Evolutionary conservation across 1,140 invertebrate genomes (phyloP).

Genomic region (Helicoverpa zea): DNA sequence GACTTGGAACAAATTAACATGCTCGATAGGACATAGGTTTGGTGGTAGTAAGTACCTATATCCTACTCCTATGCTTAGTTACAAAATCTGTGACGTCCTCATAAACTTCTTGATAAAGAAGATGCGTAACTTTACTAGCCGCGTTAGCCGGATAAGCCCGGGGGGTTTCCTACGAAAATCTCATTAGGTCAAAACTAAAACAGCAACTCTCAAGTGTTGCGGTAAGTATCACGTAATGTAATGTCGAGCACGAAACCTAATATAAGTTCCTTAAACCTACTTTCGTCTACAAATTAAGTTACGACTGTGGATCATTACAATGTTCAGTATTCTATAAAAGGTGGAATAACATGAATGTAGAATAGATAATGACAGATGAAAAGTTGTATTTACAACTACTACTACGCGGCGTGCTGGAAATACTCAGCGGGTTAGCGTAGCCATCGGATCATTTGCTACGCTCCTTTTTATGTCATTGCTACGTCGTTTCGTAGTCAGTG

Average conservation of each 20-base stretch:
- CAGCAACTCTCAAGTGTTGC: conserved; percentile 26
- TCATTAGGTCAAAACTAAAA: conserved; percentile 62
- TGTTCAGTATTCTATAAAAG: not conserved
- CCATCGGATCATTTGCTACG: conserved; percentile 12
- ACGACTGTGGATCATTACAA: not conserved
- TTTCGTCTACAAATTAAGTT: conserved; percentile 13
- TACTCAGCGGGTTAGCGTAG: not conserved
- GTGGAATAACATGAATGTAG: not conserved
- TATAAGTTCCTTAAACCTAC: not conserved
- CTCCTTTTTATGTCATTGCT: conserved; percentile 1
- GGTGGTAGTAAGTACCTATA: no score
- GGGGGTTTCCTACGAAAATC: conserved; percentile 57
- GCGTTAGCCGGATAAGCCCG: not conserved
- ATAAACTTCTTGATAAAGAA: conserved; percentile 7
- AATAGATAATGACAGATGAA: not conserved
- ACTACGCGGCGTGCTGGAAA: not conserved
- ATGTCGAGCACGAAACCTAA: not conserved
- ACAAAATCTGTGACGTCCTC: not conserved
- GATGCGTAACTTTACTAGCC: not conserved
- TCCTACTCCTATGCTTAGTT: not conserved
- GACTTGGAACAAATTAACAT: no score
- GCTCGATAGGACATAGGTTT: no score
- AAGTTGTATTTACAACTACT: not conserved
- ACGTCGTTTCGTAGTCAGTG: not conserved
- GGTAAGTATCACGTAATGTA: conserved; percentile 5